Evolutionary conservation across 2,797 vertebrate species (phyloP).

Genomic region (Galaxias olidus): DNA sequence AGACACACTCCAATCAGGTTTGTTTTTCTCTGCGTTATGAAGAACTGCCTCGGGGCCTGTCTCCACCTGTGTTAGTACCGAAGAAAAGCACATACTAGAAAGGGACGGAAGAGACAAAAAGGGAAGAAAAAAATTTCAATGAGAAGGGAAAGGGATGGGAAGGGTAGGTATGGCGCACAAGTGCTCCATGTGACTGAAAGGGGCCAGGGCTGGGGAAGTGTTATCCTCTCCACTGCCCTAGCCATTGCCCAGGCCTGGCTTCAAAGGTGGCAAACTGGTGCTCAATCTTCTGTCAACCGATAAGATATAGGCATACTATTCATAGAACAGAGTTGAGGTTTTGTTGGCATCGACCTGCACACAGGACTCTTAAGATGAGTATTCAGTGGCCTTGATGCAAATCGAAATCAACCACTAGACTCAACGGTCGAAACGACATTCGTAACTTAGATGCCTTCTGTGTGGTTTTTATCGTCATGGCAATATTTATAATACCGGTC

Average conservation of each 20-base stretch:
- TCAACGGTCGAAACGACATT: not conserved
- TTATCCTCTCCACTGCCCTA: too few species aligned
- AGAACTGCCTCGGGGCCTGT: slow-evolving; percentile 37
- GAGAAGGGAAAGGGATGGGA: not conserved
- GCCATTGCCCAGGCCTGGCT: too few species aligned
- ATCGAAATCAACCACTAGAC: slow-evolving; percentile 27
- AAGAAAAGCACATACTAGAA: slow-evolving; percentile 4
- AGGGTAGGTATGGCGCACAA: not conserved
- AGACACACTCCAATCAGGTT: slow-evolving; percentile 14
- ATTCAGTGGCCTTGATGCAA: not conserved
- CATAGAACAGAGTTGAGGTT: too few species aligned
- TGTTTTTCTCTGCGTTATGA: slow-evolving; percentile 13
- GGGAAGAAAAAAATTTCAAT: too few species aligned
- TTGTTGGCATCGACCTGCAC: too few species aligned
- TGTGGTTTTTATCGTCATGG: too few species aligned
- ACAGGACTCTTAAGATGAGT: too few species aligned
- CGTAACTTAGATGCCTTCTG: too few species aligned
- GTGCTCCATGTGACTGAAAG: not conserved
- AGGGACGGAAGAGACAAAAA: not conserved
- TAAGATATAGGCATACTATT: too few species aligned
- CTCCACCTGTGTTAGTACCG: slow-evolving; percentile 35
- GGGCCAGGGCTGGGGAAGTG: not conserved
- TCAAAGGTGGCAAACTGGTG: too few species aligned
- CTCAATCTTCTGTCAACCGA: too few species aligned
- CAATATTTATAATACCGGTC: not conserved